These are phyloP conservation scores for Scortum barcoo DNA, from an alignment of 2,113 vertebrate species.

Conservation along the genomic window DNA sequence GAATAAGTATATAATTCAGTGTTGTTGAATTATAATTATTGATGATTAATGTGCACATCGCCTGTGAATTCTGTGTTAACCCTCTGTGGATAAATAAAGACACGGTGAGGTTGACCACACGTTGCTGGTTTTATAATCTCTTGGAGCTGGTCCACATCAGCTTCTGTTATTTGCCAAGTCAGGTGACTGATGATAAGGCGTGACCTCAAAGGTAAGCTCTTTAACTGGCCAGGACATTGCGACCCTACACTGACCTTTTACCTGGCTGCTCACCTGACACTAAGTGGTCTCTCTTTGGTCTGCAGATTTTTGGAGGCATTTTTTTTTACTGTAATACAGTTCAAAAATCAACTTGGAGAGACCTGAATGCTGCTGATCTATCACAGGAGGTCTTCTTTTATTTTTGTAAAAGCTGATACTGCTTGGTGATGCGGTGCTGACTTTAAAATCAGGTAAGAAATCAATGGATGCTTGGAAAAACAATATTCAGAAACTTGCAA, in stretches of 20 bases:
- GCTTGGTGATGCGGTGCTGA: too few relatives aligned
- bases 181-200: slow-evolving; percentile 27
- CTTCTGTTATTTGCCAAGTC: background rate
- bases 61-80: background rate
- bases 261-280: slow-evolving; percentile 27
- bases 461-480: too few relatives aligned
- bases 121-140: slow-evolving; percentile 29
- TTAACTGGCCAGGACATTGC: slow-evolving; percentile 63
- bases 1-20: too few relatives aligned
- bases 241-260: slow-evolving; percentile 37
- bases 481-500: too few relatives aligned
- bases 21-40: too few relatives aligned
- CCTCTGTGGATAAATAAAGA: background rate
- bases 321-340: background rate
- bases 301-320: background rate
- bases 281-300: background rate
- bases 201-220: slow-evolving; percentile 59
- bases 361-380: background rate
- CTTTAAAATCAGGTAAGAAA: too few relatives aligned
- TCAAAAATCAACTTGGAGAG: background rate
- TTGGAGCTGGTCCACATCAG: background rate
- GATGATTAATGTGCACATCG: too few relatives aligned
- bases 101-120: background rate
- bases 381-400: too few relatives aligned
- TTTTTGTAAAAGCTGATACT: too few relatives aligned